Percentiles rank a stretch among this genome's conserved stretches.
phyloP scores from a whole-genome alignment of 2,113 vertebrate species.

The Chloroceryle aenea region DNA sequence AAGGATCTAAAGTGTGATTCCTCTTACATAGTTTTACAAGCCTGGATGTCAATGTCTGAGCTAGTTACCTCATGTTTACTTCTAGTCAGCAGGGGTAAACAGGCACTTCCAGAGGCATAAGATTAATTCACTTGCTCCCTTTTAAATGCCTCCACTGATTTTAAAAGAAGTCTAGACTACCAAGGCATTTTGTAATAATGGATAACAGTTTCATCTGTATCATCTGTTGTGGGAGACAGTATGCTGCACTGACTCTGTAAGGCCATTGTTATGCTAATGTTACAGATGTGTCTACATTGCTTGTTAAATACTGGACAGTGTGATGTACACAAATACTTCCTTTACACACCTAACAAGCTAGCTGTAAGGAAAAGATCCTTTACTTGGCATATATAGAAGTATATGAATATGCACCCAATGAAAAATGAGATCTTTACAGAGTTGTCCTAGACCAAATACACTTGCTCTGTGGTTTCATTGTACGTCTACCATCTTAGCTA shows the following conservation, averaged over 20 bases:
- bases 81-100: neutral
- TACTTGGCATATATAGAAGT: neutral
- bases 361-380: neutral
- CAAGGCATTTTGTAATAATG: neutral
- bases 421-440: neutral
- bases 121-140: neutral
- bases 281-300: neutral
- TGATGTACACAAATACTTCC: neutral
- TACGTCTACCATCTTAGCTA: neutral
- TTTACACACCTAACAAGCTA: neutral
- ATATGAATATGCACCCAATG: neutral
- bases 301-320: neutral
- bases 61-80: neutral
- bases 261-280: neutral
- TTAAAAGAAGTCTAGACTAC: neutral
- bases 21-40: neutral
- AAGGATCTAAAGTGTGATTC: neutral
- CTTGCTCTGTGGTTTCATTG: accelerated
- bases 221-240: neutral
- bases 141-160: neutral
- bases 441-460: neutral
- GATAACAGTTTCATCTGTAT: neutral
- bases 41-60: neutral
- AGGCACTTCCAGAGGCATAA: neutral
- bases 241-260: neutral